Base-by-base conservation (phyloP, 2,888 invertebrate species). In the Drosophila trichaetosa region DNA sequence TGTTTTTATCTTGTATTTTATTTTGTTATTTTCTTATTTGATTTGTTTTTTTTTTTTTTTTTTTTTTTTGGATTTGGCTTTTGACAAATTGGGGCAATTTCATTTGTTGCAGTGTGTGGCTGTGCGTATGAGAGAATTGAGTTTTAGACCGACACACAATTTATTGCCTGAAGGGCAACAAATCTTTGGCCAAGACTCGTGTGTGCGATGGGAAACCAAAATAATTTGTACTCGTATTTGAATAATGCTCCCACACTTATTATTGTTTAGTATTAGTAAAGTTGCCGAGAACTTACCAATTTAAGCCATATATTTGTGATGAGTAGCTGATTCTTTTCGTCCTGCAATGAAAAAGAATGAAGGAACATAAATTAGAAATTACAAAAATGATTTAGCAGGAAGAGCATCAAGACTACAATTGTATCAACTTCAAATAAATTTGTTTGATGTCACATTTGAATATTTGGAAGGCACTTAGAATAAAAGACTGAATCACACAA, bases 271-370 rank as follows among this genome's bases (percentile, higher is more conserved):
- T 58, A 64, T 63, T 67, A 64, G n/a, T n/a, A 33, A 33, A 64
- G 59, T 38, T 61, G 24, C n/a, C 10, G 13, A 27, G 1, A 46
- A 96, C 97, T 97, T 94, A 98, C 98, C 95, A 98, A 95, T 95
- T 98, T 98, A 91, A 98, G 95, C 98, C 98, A 98, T 94, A 98
- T 97, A 95, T 98, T 98, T 92, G 98, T 97, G 93, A 98, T 97
- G 93, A 98, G 96, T 94, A 98, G 96, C 94, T 98, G 98, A 95
- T 98, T 98, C 94, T 98, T 98, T 95, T 98, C 98, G 94, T 98
- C 98, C 98, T 98, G 95, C 84, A 95, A 95, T 92, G 90, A 91
- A 87, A 91, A 90, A 83, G 73, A 59, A 59, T 40, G 34, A 53
- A 46, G 60, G 21, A 31, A 4, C 46, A 58, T 38, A 27, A 38